Evolutionary conservation across 2,888 invertebrate species (phyloP).

Genomic region (Suillia variegata): DNA sequence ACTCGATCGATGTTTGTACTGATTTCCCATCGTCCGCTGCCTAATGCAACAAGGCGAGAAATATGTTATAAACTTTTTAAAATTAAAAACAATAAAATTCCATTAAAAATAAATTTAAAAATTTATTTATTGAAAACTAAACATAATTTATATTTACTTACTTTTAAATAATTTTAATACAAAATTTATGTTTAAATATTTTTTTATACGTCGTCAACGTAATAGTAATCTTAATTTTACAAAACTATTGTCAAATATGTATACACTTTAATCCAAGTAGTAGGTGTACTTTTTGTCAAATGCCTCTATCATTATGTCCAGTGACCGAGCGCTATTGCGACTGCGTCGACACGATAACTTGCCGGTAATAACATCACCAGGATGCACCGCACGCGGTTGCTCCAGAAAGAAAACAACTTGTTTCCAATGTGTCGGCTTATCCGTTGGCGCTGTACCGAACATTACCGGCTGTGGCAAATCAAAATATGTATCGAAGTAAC

Average conservation of each 20-base stretch:
- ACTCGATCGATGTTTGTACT: no score
- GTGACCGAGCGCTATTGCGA: conserved; percentile 74
- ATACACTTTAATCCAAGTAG: conserved; percentile 68
- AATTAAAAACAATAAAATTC: no score
- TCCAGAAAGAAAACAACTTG: conserved; percentile 81
- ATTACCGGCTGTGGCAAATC: conserved; percentile 67
- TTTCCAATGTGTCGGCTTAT: conserved; percentile 79
- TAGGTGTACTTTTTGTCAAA: conserved; percentile 69
- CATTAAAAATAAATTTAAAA: no score
- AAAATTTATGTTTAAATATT: not conserved
- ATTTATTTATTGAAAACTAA: no score
- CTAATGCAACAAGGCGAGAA: no score
- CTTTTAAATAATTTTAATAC: not conserved
- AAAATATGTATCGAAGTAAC: conserved; percentile 91
- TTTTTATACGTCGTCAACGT: not conserved
- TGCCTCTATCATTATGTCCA: conserved; percentile 72
- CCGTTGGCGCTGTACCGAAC: conserved; percentile 73
- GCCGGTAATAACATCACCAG: conserved; percentile 70
- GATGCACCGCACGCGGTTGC: conserved; percentile 71
- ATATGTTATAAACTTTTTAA: no score
- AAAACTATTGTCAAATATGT: no score
- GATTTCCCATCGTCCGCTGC: no score
- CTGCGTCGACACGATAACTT: conserved; percentile 76
- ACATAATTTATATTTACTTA: not conserved
- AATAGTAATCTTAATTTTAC: not conserved